Conservation (phyloP, 2,888 invertebrate species). For the Spilarctia lutea region DNA sequence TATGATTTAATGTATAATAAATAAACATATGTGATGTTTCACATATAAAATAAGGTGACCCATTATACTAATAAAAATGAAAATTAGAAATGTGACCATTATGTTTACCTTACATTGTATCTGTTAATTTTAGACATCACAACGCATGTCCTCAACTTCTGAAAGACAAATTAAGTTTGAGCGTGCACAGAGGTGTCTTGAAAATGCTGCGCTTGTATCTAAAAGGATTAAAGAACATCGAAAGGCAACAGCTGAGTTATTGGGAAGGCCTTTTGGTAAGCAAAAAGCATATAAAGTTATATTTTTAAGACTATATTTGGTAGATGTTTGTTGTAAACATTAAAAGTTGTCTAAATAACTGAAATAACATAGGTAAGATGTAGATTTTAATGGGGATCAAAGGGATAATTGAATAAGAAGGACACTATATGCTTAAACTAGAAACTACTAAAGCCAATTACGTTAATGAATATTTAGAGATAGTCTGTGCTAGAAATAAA, state of each 20-base stretch:
- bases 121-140: constrained; percentile 58
- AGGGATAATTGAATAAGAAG: neutral
- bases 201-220: constrained; percentile 83
- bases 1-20: neutral
- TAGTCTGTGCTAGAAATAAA: neutral
- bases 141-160: constrained; percentile 68
- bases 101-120: neutral
- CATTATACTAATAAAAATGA: neutral
- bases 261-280: constrained; percentile 80
- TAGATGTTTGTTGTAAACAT: neutral
- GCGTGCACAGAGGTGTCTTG: constrained; percentile 81
- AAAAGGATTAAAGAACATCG: constrained; percentile 82
- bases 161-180: constrained; percentile 82
- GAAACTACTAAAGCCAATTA: neutral
- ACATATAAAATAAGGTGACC: neutral
- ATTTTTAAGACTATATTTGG: neutral
- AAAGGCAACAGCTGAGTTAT: constrained; percentile 81
- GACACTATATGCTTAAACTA: neutral
- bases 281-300: neutral
- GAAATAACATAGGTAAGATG: neutral
- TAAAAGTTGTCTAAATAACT: neutral
- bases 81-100: neutral
- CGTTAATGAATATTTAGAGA: neutral
- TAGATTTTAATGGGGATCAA: neutral
- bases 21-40: neutral